A percentile compares a stretch with the other conserved stretches of the same genome.
Evolutionary conservation across 2,888 invertebrate species (phyloP).

Genomic region (Diplolepis rosae): DNA sequence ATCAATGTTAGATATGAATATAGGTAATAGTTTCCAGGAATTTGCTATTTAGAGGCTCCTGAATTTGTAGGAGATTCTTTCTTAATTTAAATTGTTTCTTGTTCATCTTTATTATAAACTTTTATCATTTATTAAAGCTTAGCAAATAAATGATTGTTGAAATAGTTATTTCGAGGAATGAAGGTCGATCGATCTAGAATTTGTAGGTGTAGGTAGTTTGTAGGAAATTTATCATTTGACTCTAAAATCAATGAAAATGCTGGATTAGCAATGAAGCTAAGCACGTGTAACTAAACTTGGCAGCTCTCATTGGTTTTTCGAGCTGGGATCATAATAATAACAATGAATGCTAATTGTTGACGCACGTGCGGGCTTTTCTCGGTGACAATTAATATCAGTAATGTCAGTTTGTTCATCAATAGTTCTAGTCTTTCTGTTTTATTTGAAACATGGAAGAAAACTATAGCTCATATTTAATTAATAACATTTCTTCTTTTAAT

Average conservation of each 20-base stretch:
- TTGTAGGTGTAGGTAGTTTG: neutral
- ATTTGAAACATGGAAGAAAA: too few relatives aligned
- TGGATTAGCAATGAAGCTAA: constrained; percentile 12
- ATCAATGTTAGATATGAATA: constrained; percentile 14
- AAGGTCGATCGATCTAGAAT: neutral
- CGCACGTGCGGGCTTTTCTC: neutral
- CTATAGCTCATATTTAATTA: too few relatives aligned
- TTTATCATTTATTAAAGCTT: too few relatives aligned
- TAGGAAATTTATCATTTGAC: neutral
- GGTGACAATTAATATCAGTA: neutral
- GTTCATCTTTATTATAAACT: too few relatives aligned
- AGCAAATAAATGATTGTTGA: too few relatives aligned
- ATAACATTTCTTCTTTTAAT: too few relatives aligned
- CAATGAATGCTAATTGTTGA: constrained; percentile 26
- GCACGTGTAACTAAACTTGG: constrained; percentile 30
- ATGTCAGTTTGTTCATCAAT: neutral
- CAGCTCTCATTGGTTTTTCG: constrained; percentile 12
- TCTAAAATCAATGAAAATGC: constrained; percentile 18
- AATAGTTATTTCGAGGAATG: neutral
- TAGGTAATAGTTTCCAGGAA: neutral
- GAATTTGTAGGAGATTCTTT: neutral
- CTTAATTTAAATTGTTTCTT: too few relatives aligned
- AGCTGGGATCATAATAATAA: constrained; percentile 7
- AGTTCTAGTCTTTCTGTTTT: too few relatives aligned
- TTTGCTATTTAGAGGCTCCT: neutral